Conservation (phyloP, 2,888 invertebrate genomes). For the Eremobia ochroleuca region DNA sequence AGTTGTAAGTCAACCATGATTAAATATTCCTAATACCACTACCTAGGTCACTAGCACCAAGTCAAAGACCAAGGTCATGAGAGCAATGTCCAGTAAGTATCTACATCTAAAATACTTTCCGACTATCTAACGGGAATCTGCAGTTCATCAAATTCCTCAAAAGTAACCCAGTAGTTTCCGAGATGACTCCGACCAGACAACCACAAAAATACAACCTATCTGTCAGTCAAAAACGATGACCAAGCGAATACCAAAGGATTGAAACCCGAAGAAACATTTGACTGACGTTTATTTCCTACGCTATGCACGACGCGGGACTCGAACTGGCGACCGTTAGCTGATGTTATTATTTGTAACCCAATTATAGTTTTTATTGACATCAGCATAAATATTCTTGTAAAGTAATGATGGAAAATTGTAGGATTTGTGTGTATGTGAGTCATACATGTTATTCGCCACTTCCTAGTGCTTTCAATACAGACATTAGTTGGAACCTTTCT, state of each 20-base stretch:
- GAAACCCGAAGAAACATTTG: constrained; percentile 53
- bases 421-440: constrained; percentile 30
- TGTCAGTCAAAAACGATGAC: constrained; percentile 63
- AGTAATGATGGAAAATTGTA: background rate
- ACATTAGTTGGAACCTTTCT: background rate
- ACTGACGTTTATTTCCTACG: constrained; percentile 68
- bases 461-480: too few relatives aligned
- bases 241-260: constrained; percentile 59
- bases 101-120: background rate
- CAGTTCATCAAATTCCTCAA: constrained; percentile 35
- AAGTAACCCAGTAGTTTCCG: constrained; percentile 56
- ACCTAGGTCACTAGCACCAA: background rate
- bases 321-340: constrained; percentile 59
- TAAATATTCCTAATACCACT: background rate
- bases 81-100: background rate
- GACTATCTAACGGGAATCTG: background rate
- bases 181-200: constrained; percentile 48
- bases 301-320: constrained; percentile 64
- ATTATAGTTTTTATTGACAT: constrained; percentile 53
- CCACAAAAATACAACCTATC: constrained; percentile 37
- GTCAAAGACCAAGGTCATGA: background rate
- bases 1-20: background rate
- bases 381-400: constrained; percentile 26
- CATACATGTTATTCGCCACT: too few relatives aligned
- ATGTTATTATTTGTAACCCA: constrained; percentile 52